Evolutionary conservation across 1,140 invertebrate genomes (phyloP).

Genomic region (Brachionus plicatilis): DNA sequence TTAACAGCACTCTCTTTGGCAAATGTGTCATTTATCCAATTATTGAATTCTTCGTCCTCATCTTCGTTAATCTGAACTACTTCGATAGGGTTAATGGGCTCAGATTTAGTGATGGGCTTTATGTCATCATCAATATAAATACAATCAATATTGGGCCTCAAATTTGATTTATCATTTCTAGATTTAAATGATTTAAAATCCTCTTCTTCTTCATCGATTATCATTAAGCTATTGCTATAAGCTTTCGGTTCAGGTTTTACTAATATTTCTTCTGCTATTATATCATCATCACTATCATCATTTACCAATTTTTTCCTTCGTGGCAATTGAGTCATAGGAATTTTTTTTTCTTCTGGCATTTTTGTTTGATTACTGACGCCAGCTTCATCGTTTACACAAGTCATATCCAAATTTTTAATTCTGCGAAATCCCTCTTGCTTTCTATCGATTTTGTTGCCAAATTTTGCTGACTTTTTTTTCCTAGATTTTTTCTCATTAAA

Average conservation of each 20-base stretch:
- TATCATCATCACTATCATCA: not conserved
- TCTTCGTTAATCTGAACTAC: not conserved
- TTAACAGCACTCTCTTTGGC: not conserved
- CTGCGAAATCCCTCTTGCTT: not conserved
- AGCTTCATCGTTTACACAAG: not conserved
- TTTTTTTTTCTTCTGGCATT: not conserved
- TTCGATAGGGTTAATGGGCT: not conserved
- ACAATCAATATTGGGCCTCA: not conserved
- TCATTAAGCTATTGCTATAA: not conserved
- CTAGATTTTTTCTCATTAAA: not conserved
- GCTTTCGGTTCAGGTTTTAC: not conserved
- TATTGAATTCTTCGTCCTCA: slow-evolving; percentile 23
- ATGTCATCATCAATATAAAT: not conserved
- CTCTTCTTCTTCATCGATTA: not conserved
- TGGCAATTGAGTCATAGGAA: slow-evolving; percentile 1
- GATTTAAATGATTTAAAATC: not conserved
- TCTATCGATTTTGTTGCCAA: not conserved
- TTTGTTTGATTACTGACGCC: not conserved
- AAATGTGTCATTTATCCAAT: slow-evolving; percentile 30
- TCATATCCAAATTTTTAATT: slow-evolving; percentile 32
- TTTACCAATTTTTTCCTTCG: slow-evolving; percentile 1
- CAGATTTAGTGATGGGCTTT: not conserved
- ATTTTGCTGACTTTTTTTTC: slow-evolving; percentile 2
- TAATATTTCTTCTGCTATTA: not conserved
- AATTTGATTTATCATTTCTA: not conserved